A percentile compares a stretch with the other conserved stretches of the same genome.
These are phyloP conservation scores for Leptarthrus brevirostris DNA, from an alignment of 2,888 invertebrate genomes.

Conservation along the genomic window DNA sequence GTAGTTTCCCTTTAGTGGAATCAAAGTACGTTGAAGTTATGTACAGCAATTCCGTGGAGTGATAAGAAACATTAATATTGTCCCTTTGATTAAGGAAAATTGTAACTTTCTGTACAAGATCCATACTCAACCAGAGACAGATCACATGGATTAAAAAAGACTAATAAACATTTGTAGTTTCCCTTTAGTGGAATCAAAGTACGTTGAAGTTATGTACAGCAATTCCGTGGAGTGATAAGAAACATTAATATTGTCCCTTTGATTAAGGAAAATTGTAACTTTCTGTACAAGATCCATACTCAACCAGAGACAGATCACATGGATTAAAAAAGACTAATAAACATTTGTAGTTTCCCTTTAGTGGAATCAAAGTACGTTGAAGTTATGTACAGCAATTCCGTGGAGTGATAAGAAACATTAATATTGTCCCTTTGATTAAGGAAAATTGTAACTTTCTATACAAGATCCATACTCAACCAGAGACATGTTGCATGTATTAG, in stretches of 20 bases:
- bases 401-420: slow-evolving; percentile 56
- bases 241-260: slow-evolving; percentile 56
- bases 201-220: slow-evolving; percentile 38
- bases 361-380: no score
- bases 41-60: slow-evolving; percentile 54
- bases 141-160: no score
- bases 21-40: slow-evolving; percentile 42
- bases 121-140: slow-evolving; percentile 67
- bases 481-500: slow-evolving; percentile 58
- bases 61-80: slow-evolving; percentile 59
- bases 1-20: slow-evolving; percentile 50
- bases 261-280: slow-evolving; percentile 62
- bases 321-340: slow-evolving; percentile 52
- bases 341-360: slow-evolving; percentile 57
- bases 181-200: slow-evolving; percentile 51
- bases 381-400: no score
- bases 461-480: slow-evolving; percentile 66
- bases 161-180: no score
- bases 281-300: slow-evolving; percentile 62
- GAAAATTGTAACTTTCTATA: slow-evolving; percentile 58
- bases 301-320: slow-evolving; percentile 63
- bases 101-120: slow-evolving; percentile 58
- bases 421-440: slow-evolving; percentile 55
- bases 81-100: slow-evolving; percentile 62
- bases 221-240: slow-evolving; percentile 55